Evolutionary conservation across 2,888 invertebrate genomes (phyloP).

Genomic region (Scotopteryx bipunctaria): DNA sequence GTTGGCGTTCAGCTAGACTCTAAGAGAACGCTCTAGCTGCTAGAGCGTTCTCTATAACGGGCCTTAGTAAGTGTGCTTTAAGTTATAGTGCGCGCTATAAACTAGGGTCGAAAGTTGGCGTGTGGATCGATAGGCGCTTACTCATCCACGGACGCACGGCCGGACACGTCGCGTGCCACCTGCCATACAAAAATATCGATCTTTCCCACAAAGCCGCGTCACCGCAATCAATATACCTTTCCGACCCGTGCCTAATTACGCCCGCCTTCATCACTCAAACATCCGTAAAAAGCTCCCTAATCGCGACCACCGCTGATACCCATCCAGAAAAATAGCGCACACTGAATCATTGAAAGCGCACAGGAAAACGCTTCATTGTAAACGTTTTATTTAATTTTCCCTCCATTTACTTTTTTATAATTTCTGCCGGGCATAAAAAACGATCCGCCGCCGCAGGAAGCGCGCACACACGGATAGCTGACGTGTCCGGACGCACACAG

Average conservation of each 20-base stretch:
- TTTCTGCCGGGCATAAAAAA: constrained; percentile 82
- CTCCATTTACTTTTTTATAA: constrained; percentile 83
- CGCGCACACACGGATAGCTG: constrained; percentile 64
- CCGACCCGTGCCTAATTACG: constrained; percentile 81
- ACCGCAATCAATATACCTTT: constrained; percentile 83
- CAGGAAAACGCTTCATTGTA: constrained; percentile 83
- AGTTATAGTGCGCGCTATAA: constrained; percentile 70
- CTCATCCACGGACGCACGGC: constrained; percentile 72
- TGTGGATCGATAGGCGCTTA: constrained; percentile 74
- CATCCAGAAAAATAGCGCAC: constrained; percentile 74
- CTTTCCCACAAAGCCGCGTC: constrained; percentile 79
- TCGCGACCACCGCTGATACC: constrained; percentile 62
- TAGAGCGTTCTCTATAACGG: constrained; percentile 52
- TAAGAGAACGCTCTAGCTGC: too few species aligned
- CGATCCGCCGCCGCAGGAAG: constrained; percentile 82
- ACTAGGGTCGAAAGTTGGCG: constrained; percentile 72
- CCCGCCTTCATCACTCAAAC: constrained; percentile 80
- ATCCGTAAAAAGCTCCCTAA: constrained; percentile 73
- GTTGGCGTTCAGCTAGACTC: constrained; percentile 41
- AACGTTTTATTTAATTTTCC: constrained; percentile 84
- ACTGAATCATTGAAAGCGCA: constrained; percentile 81
- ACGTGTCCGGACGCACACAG: constrained; percentile 76
- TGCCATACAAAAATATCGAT: constrained; percentile 82
- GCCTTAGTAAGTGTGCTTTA: constrained; percentile 54
- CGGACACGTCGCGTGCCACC: constrained; percentile 81